Evolutionary conservation across 2,888 invertebrate genomes (phyloP), one percentile per base, ranked within the genome.

Genomic region (Dinocampus coccinellae): DNA sequence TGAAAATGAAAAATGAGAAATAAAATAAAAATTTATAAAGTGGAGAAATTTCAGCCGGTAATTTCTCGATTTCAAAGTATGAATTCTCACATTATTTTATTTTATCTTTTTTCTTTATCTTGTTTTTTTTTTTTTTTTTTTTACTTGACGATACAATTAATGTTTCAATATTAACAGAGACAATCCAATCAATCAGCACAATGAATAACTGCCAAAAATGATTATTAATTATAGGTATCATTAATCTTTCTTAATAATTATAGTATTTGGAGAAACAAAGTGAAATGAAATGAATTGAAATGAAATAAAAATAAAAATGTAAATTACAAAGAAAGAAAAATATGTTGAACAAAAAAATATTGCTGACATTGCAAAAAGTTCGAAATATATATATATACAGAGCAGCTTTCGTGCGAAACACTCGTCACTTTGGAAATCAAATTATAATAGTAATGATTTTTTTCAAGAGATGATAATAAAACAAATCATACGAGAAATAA

Each of bases 311-410:
- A 36, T 11, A 20, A 22, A 53, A 34, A 22, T 20, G 13, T 26
- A 39, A 65, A 53, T 16, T 4, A 47, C 16, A 47, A 65, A 65
- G n/a, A n/a, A n/a, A n/a, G n/a, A n/a, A n/a, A n/a, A n/a, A n/a
- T n/a, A n/a, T n/a, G n/a, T n/a, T n/a, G n/a, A n/a, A n/a, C n/a
- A n/a, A 26, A 47, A 65, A 52, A 53, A 53, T 24, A 65, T 34
- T 24, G n/a, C 26, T 39, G 39, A 26, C 39, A 39, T 16, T 47
- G 16, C 24, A 39, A 62, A 42, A 26, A 26, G 4, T 39, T 42
- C 6, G 16, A 64, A 64, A 64, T 64, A 65, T 65, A 22, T 65
- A 64, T 64, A 65, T 65, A 22, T 65, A 65, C 65, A 65, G 65
- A 55, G 53, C 55, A n/a, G 34, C 55, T 52, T 20, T 52, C 20